Evolutionary conservation across 2,888 invertebrate species (phyloP).

Genomic region (Linyphia triangularis): DNA sequence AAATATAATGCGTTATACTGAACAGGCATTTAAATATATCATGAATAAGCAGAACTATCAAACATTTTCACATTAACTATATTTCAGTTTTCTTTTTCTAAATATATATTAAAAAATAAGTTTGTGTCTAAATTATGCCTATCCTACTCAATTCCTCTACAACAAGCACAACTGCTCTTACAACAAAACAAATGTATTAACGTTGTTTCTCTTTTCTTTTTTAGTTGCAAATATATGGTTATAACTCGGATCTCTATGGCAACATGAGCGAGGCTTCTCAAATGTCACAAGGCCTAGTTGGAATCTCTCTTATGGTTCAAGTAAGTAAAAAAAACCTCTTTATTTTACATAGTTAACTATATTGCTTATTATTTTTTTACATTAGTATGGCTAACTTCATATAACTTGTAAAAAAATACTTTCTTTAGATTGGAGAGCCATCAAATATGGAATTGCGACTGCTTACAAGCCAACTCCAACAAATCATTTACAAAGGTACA

Average conservation of each 20-base stretch:
- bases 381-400: background rate
- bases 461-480: conserved; percentile 94
- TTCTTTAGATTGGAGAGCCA: conserved; percentile 91
- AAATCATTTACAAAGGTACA: conserved; percentile 94
- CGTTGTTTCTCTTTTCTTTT: conserved; percentile 38
- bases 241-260: conserved; percentile 97
- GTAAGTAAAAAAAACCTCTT: conserved; percentile 82
- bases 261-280: conserved; percentile 95
- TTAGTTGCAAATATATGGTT: conserved; percentile 99
- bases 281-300: conserved; percentile 96
- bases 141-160: too few species aligned
- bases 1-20: too few species aligned
- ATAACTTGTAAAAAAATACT: background rate
- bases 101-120: too few species aligned
- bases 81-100: too few species aligned
- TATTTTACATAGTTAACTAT: background rate
- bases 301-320: conserved; percentile 95
- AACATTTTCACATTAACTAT: too few species aligned
- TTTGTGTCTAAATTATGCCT: too few species aligned
- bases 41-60: too few species aligned
- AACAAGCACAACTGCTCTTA: too few species aligned
- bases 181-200: too few species aligned
- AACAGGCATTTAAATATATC: too few species aligned
- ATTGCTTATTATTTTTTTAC: background rate
- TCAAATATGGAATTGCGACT: conserved; percentile 94